Percentiles rank a stretch among this genome's conserved stretches.
phyloP scores from a whole-genome alignment of 1,140 invertebrate species.

The Cydia pomonella region DNA sequence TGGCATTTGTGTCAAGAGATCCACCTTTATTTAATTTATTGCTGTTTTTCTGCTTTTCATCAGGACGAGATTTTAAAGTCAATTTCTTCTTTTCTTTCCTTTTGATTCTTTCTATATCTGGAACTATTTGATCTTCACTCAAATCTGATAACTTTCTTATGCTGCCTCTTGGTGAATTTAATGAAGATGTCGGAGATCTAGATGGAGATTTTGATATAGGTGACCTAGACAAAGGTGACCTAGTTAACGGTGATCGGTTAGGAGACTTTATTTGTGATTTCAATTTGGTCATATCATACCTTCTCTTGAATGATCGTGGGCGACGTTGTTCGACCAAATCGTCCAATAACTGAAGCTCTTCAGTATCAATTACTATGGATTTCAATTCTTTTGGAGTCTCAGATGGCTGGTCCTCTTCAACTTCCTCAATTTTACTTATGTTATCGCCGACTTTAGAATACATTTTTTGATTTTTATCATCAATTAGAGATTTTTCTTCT shows the following conservation, averaged over 20 bases:
- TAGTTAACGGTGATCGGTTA: slow-evolving; percentile 68
- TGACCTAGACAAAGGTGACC: slow-evolving; percentile 70
- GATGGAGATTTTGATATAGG: slow-evolving; percentile 79
- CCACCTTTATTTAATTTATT: slow-evolving; percentile 73
- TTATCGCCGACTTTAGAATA: slow-evolving; percentile 56
- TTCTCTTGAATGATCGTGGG: slow-evolving; percentile 77
- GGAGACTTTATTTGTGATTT: slow-evolving; percentile 67
- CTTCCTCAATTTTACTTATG: slow-evolving; percentile 81
- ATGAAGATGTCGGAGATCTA: slow-evolving; percentile 75
- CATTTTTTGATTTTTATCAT: slow-evolving; percentile 62
- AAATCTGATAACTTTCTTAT: slow-evolving; percentile 78
- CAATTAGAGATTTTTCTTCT: slow-evolving; percentile 80
- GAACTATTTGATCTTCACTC: slow-evolving; percentile 83
- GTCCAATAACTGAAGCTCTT: slow-evolving; percentile 81
- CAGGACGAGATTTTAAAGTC: slow-evolving; percentile 71
- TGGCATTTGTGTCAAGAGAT: slow-evolving; percentile 77
- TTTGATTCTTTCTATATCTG: slow-evolving; percentile 81
- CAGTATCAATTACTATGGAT: slow-evolving; percentile 80
- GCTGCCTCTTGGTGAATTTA: slow-evolving; percentile 78
- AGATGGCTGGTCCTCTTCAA: slow-evolving; percentile 75
- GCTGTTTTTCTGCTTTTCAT: slow-evolving; percentile 68
- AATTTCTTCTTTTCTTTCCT: slow-evolving; percentile 78
- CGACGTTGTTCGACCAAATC: slow-evolving; percentile 75
- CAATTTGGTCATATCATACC: slow-evolving; percentile 73
- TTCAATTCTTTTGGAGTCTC: slow-evolving; percentile 61